Base-by-base conservation (phyloP, 2,797 vertebrate genomes). In the Girardinus metallicus region DNA sequence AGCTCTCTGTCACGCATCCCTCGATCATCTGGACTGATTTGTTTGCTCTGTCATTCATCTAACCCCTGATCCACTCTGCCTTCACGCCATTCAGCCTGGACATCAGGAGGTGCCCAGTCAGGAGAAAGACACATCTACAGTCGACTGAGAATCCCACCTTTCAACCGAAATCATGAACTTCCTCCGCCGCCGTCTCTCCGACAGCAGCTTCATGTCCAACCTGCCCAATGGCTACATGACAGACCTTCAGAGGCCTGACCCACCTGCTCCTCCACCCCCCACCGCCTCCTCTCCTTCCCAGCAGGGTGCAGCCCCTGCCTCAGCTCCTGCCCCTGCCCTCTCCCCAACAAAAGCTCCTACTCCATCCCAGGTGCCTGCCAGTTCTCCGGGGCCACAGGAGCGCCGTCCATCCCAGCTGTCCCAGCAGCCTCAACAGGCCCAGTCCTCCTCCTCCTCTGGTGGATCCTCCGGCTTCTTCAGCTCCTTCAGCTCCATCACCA, bases 191-290 rank as follows among this genome's bases (percentile, higher is more conserved):
- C 97, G 98, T 84, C 97, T 99, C 81, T 99, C 98, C 11, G 98
- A 99, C 96, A 99, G 98, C 96, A 99, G 96, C 96, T 99, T 99
- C 95, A 98, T 99, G 92, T 98, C 98, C 93, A 99, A 99, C 95
- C 96, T 99, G 86, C 98, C 98, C 93, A 99, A 99, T 71, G 98
- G 98, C 89, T 99, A 99, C 96, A 99, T 99, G 98, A 96, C 97
- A 39, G 98, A 99, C 93, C 97, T 99, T 92, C 98, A 99, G 96
- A 96, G 97, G 89, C 96, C 98, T 0, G 98, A 99, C 90, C 97
- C 97, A 60, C 95, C 97, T 86, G 96, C 96, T 82, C 97, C 97
- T 4, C 97, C 97, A 51, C 95, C 96, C 34, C 89, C 95, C 0
- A 91, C 95, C 0, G 88, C 96, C 34, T 85, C 95, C 36, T 91